Evolutionary conservation across 1,140 invertebrate species (phyloP).

Genomic region (Cephus cinctus): DNA sequence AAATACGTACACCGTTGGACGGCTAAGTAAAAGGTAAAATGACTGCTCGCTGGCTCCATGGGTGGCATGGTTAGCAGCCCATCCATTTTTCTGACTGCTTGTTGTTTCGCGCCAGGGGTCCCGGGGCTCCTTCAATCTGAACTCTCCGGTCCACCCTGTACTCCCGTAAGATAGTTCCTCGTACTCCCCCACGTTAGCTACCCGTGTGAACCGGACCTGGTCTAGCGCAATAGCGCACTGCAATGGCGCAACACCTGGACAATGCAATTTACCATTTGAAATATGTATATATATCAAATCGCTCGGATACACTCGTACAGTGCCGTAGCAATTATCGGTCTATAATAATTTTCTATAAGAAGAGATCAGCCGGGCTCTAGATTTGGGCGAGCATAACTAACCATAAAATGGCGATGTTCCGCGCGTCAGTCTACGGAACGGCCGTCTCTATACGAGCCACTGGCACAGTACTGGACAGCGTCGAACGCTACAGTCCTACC

Average conservation of each 20-base stretch:
- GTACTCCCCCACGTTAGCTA: no score
- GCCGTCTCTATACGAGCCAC: conserved; percentile 11
- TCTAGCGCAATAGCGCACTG: no score
- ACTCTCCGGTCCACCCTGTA: conserved; percentile 16
- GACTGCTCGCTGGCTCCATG: conserved; percentile 45
- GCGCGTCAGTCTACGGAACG: conserved; percentile 22
- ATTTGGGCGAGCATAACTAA: conserved; percentile 1
- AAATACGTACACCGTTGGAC: neutral
- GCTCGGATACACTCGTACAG: no score
- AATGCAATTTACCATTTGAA: no score
- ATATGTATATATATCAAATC: no score
- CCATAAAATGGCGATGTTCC: conserved; percentile 28
- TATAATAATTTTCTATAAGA: no score
- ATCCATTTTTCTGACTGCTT: conserved; percentile 58
- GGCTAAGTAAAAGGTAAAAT: conserved; percentile 35
- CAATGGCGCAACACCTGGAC: no score
- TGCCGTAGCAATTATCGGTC: no score
- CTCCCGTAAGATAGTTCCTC: neutral
- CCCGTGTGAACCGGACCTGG: no score
- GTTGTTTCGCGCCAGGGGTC: conserved; percentile 55
- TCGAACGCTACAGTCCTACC: no score
- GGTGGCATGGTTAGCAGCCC: conserved; percentile 56
- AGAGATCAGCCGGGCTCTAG: no score
- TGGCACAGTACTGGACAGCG: neutral
- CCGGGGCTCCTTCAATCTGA: conserved; percentile 35